Conservation (phyloP, 2,888 invertebrate species). For the Cheilosia urbana region DNA sequence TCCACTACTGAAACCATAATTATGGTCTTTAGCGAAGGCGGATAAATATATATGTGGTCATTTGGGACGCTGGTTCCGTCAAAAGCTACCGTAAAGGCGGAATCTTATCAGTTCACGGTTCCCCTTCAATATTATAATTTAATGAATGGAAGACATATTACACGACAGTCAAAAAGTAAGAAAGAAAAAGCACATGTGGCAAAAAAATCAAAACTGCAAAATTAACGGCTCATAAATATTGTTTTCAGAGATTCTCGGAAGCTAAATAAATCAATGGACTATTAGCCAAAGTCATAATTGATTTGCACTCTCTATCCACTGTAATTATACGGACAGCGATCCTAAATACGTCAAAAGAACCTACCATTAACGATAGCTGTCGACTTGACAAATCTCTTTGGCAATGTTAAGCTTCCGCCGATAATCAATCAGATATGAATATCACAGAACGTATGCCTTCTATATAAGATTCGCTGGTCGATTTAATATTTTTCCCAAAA, state of each 20-base stretch:
- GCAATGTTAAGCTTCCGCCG: not conserved
- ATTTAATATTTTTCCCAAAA: not conserved
- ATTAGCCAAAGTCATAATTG: slow-evolving; percentile 36
- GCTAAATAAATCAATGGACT: slow-evolving; percentile 29
- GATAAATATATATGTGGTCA: no score
- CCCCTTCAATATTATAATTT: no score
- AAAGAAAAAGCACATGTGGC: not conserved
- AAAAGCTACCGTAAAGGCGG: no score
- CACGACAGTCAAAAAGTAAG: no score
- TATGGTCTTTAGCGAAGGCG: no score
- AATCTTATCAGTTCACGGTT: no score
- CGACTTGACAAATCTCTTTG: slow-evolving; percentile 31
- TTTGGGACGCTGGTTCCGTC: no score
- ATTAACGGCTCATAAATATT: slow-evolving; percentile 18
- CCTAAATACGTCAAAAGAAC: slow-evolving; percentile 19
- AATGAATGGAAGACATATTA: no score
- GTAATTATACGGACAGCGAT: slow-evolving; percentile 45
- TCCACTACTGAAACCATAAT: no score
- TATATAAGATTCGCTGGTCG: slow-evolving; percentile 6
- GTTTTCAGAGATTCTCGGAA: slow-evolving; percentile 36
- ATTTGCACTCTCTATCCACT: slow-evolving; percentile 13
- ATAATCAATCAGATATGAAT: slow-evolving; percentile 24
- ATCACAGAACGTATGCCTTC: slow-evolving; percentile 2
- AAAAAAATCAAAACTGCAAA: slow-evolving; percentile 7
- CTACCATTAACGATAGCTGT: not conserved